Percentiles rank a stretch among this genome's conserved stretches.
phyloP scores from a whole-genome alignment of 2,797 vertebrate species.

The Pogoniulus pusillus region DNA sequence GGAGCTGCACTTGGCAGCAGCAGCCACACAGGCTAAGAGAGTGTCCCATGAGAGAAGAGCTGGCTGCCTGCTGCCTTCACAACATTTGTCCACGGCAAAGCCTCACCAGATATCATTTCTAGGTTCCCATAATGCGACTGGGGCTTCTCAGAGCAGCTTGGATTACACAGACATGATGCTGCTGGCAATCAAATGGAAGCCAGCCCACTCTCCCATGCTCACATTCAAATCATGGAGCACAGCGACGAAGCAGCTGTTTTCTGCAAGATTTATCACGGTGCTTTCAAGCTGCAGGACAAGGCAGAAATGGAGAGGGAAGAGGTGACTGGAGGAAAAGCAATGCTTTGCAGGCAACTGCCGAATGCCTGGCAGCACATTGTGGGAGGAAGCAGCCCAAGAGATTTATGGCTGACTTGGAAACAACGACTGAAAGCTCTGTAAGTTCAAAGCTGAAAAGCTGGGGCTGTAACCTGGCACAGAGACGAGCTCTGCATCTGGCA shows the following conservation, averaged over 20 bases:
- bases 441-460: constrained; percentile 18
- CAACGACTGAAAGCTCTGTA: constrained; percentile 5
- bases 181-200: background rate
- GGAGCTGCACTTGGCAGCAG: background rate
- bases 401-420: constrained; percentile 47
- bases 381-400: background rate
- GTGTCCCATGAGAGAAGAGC: background rate
- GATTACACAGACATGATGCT: background rate
- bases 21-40: background rate
- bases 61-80: background rate
- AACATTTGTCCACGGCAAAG: accelerated
- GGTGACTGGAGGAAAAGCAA: background rate
- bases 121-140: background rate
- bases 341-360: background rate
- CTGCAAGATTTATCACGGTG: background rate
- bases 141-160: background rate
- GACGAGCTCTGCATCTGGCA: constrained; percentile 8
- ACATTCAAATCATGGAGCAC: background rate
- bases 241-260: constrained; percentile 5
- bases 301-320: background rate
- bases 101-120: background rate
- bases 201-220: background rate
- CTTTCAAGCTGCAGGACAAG: background rate
- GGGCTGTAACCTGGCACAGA: background rate
- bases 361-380: background rate